A percentile compares a stretch with the other conserved stretches of the same genome.
phyloP scores from a whole-genome alignment of 2,888 invertebrate genomes.

The Sepioteuthis lessoniana region DNA sequence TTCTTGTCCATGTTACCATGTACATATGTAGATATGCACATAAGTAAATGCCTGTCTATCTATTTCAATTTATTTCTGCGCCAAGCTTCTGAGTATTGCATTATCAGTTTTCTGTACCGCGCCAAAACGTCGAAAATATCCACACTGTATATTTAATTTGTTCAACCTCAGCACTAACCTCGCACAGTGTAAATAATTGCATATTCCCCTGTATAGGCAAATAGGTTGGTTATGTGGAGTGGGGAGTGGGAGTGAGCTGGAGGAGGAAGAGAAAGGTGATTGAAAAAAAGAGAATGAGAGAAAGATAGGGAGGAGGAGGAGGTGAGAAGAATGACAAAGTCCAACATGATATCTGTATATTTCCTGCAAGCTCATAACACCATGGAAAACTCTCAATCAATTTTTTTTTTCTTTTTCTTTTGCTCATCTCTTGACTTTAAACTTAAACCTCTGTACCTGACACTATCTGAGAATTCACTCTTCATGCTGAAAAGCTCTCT shows the following conservation, averaged over 20 bases:
- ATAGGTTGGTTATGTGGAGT: background rate
- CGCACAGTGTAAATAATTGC: constrained; percentile 23
- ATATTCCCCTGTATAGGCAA: background rate
- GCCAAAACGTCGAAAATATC: constrained; percentile 23
- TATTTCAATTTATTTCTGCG: constrained; percentile 8
- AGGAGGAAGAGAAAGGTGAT: background rate
- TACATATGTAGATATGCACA: background rate
- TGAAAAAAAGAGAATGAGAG: background rate
- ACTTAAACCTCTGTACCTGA: background rate
- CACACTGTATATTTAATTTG: background rate
- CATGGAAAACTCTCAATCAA: background rate
- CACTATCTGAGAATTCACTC: background rate
- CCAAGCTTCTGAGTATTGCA: background rate
- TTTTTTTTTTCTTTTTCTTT: background rate
- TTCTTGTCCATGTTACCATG: too few species aligned
- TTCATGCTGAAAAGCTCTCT: background rate
- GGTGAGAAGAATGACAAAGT: background rate
- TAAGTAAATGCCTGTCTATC: background rate
- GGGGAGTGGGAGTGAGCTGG: background rate
- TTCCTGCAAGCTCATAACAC: background rate
- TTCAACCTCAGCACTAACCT: constrained; percentile 23
- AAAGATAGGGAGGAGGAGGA: background rate
- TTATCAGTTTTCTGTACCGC: background rate
- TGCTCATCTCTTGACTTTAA: background rate
- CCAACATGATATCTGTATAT: background rate